These are phyloP conservation scores for Rhyacophila brunnea DNA, from an alignment of 1,140 invertebrate genomes.

Conservation along the genomic window DNA sequence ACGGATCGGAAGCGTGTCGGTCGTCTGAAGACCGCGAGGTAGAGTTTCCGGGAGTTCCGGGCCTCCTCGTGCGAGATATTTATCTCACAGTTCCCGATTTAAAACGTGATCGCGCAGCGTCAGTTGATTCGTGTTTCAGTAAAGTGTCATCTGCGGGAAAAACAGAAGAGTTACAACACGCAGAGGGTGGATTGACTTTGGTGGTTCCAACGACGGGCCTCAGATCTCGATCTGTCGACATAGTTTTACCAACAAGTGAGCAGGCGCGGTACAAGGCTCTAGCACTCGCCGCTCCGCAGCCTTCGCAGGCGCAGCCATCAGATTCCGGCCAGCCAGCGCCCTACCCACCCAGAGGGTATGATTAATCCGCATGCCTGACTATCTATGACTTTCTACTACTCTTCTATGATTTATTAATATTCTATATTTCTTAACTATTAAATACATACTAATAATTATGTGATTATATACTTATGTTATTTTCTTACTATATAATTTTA, in stretches of 20 bases:
- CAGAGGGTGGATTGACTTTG: slow-evolving; percentile 58
- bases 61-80: slow-evolving; percentile 64
- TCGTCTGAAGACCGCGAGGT: slow-evolving; percentile 44
- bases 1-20: slow-evolving; percentile 45
- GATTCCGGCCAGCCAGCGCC: slow-evolving; percentile 39
- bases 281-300: slow-evolving; percentile 53
- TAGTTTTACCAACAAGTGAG: slow-evolving; percentile 83
- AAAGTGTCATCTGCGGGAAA: slow-evolving; percentile 67
- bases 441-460: too few species aligned
- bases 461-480: too few species aligned
- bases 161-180: slow-evolving; percentile 63
- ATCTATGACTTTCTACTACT: too few species aligned
- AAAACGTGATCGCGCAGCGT: slow-evolving; percentile 77
- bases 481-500: too few species aligned
- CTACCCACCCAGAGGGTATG: slow-evolving; percentile 47
- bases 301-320: slow-evolving; percentile 42
- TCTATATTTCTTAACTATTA: too few species aligned
- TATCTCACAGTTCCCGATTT: slow-evolving; percentile 80
- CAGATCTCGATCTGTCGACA: slow-evolving; percentile 87
- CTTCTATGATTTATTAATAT: too few species aligned
- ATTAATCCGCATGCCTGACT: slow-evolving; percentile 26
- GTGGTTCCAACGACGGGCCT: slow-evolving; percentile 65
- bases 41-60: slow-evolving; percentile 40
- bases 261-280: slow-evolving; percentile 81
- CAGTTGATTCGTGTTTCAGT: slow-evolving; percentile 77